These are phyloP conservation scores for Oryzaephilus surinamensis DNA, from an alignment of 1,140 invertebrate genomes.

Conservation along the genomic window DNA sequence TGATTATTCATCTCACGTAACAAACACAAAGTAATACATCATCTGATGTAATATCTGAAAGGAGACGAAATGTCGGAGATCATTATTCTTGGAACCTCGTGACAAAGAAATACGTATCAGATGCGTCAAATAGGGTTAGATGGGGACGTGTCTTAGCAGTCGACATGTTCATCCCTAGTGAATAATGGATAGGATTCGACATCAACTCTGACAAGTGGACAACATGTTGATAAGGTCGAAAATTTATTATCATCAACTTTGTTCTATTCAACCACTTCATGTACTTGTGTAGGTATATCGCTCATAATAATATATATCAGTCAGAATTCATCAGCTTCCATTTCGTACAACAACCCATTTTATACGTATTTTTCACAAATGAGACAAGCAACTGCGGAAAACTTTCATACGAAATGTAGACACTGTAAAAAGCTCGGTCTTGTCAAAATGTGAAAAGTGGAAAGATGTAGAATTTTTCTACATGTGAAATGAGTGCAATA, in stretches of 20 bases:
- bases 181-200: constrained; percentile 24
- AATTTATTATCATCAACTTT: constrained; percentile 12
- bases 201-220: constrained; percentile 18
- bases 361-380: too few species aligned
- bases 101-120: constrained; percentile 21
- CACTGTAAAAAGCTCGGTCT: too few species aligned
- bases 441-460: too few species aligned
- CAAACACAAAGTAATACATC: constrained; percentile 19
- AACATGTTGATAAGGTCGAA: constrained; percentile 16
- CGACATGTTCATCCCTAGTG: constrained; percentile 25
- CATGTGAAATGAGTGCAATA: too few species aligned
- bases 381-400: too few species aligned
- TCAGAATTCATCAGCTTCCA: too few species aligned
- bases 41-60: constrained; percentile 15
- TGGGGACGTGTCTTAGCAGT: constrained; percentile 13
- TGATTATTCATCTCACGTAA: constrained; percentile 12
- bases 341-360: too few species aligned
- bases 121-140: constrained; percentile 24
- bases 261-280: too few species aligned
- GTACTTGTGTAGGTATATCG: too few species aligned
- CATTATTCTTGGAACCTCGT: constrained; percentile 22
- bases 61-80: constrained; percentile 15
- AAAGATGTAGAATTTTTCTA: too few species aligned
- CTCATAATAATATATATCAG: too few species aligned
- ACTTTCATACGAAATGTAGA: too few species aligned